A percentile compares a stretch with the other conserved stretches of the same genome.
These are phyloP conservation scores for Aromia moschata DNA, from an alignment of 2,888 invertebrate genomes.

Conservation along the genomic window DNA sequence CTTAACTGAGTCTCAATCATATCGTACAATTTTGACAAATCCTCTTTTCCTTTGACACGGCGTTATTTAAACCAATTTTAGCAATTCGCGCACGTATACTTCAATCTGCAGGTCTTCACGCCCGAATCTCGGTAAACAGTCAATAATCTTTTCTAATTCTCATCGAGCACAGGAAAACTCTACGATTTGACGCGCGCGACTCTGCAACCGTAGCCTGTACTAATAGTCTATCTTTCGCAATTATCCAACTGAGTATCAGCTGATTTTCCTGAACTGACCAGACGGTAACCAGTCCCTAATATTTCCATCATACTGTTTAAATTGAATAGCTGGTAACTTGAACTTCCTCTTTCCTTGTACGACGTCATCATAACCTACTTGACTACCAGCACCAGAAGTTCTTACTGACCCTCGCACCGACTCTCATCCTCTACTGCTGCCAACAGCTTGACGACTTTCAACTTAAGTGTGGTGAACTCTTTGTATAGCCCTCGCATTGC, in stretches of 20 bases:
- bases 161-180: conserved; percentile 34
- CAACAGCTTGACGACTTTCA: background rate
- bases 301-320: conserved; percentile 39
- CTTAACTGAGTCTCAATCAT: conserved; percentile 47
- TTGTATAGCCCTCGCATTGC: background rate
- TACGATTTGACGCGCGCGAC: conserved; percentile 38
- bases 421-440: background rate
- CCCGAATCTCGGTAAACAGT: conserved; percentile 30
- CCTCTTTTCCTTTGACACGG: conserved; percentile 8
- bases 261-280: conserved; percentile 45
- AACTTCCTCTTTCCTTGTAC: conserved; percentile 35
- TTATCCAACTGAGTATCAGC: conserved; percentile 35
- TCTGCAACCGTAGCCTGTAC: conserved; percentile 37
- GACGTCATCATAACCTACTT: background rate
- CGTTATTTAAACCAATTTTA: conserved; percentile 8
- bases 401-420: too few relatives aligned
- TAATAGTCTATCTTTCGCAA: conserved; percentile 40
- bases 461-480: conserved; percentile 1
- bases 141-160: conserved; percentile 39
- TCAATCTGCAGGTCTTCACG: background rate
- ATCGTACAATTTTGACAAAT: conserved; percentile 40
- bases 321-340: conserved; percentile 37
- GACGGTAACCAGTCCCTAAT: conserved; percentile 43
- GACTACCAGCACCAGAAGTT: background rate
- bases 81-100: conserved; percentile 8